Evolutionary conservation across 35 echinoderm and acorn worm species (phyloP).

Genomic region (Stichopus chloronotus): DNA sequence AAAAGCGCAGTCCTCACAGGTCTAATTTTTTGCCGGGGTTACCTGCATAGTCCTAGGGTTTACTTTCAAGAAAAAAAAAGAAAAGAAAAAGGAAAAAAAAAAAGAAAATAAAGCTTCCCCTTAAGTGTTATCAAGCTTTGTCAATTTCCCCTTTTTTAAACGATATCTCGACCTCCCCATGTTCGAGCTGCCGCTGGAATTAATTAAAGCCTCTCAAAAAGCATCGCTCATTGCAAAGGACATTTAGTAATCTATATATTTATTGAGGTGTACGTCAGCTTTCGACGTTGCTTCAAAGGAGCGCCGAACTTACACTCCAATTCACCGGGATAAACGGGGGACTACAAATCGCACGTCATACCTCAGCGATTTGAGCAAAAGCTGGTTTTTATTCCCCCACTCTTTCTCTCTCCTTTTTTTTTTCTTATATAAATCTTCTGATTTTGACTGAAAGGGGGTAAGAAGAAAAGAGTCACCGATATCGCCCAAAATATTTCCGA

Average conservation of each 20-base stretch:
- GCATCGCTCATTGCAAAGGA: background rate
- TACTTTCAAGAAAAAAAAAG: no score
- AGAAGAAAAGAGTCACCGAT: background rate
- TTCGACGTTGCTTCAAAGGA: background rate
- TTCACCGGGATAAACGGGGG: background rate
- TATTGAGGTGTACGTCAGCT: background rate
- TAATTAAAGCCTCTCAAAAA: conserved; percentile 6
- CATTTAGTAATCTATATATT: conserved; percentile 2
- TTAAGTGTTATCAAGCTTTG: conserved; percentile 10
- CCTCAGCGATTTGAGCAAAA: background rate
- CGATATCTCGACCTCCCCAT: background rate
- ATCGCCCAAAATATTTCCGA: background rate
- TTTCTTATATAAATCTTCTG: no score
- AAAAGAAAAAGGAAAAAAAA: no score
- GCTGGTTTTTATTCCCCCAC: background rate
- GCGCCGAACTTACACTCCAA: background rate
- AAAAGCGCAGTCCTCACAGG: no score
- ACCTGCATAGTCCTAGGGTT: no score
- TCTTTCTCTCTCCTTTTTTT: background rate
- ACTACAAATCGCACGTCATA: background rate
- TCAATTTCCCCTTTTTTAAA: background rate
- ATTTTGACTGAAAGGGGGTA: background rate
- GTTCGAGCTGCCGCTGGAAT: background rate
- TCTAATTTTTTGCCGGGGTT: no score
- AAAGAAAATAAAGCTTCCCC: background rate